Evolutionary conservation across 2,888 invertebrate species (phyloP).

Genomic region (Oligia fasciuncula): DNA sequence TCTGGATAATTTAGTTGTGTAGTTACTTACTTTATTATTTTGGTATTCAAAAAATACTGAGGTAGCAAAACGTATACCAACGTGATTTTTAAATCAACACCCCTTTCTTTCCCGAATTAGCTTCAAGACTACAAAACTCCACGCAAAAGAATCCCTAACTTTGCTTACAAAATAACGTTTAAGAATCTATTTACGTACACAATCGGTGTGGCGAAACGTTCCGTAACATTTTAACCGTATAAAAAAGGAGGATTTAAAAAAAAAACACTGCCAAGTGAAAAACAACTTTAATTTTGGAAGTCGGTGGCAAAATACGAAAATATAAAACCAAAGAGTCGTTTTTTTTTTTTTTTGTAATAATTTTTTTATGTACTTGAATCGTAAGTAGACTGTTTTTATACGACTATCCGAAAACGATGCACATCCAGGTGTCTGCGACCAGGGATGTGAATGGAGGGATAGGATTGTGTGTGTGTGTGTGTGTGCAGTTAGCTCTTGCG

Average conservation of each 20-base stretch:
- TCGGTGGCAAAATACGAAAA: too few species aligned
- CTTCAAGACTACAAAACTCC: neutral
- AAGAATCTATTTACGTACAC: slow-evolving; percentile 4
- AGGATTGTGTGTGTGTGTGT: too few species aligned
- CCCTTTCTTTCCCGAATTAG: neutral
- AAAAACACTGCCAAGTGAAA: too few species aligned
- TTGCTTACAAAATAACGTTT: slow-evolving; percentile 7
- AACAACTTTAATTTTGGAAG: too few species aligned
- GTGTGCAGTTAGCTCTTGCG: neutral
- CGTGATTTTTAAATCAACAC: neutral
- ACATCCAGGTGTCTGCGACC: neutral
- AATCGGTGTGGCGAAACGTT: neutral
- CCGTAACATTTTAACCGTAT: neutral
- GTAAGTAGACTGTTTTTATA: neutral
- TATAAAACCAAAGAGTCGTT: too few species aligned
- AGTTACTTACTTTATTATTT: neutral
- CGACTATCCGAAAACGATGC: neutral
- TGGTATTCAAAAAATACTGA: neutral
- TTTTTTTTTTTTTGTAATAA: too few species aligned
- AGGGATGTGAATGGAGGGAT: neutral
- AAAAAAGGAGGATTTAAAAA: too few species aligned
- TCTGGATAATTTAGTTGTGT: neutral
- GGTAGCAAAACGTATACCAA: neutral
- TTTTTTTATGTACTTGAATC: neutral
- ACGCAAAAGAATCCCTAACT: neutral